Evolutionary conservation across 2,113 vertebrate genomes (phyloP).

Genomic region (Holacanthus passer): DNA sequence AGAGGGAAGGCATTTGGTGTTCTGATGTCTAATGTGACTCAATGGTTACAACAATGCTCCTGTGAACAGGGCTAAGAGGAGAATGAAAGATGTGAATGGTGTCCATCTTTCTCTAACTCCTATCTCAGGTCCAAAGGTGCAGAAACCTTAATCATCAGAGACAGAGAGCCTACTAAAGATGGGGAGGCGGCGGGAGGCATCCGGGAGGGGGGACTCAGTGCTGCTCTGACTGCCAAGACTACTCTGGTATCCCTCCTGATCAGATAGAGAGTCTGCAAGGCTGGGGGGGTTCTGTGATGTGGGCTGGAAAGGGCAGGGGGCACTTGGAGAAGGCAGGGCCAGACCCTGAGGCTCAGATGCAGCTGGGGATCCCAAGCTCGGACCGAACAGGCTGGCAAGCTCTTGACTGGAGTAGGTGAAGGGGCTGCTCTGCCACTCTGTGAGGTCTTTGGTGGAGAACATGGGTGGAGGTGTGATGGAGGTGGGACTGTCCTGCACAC

Average conservation of each 20-base stretch:
- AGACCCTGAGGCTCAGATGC: constrained; percentile 66
- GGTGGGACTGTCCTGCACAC: constrained; percentile 88
- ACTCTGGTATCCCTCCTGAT: constrained; percentile 93
- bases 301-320: constrained; percentile 84
- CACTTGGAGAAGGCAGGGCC: constrained; percentile 71
- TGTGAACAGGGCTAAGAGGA: constrained; percentile 5
- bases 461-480: constrained; percentile 90
- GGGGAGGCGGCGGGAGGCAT: constrained; percentile 90
- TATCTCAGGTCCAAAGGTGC: not conserved
- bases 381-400: constrained; percentile 81
- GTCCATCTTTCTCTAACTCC: not conserved
- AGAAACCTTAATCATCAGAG: constrained; percentile 87
- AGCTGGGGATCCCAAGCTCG: constrained; percentile 80
- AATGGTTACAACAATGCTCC: constrained; percentile 9
- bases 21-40: constrained; percentile 8
- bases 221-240: constrained; percentile 90
- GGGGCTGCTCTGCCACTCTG: constrained; percentile 87
- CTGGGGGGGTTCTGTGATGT: constrained; percentile 89
- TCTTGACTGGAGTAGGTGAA: constrained; percentile 83
- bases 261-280: constrained; percentile 90
- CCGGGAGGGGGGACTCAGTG: constrained; percentile 91
- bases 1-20: not conserved
- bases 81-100: not conserved
- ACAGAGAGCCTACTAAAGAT: constrained; percentile 95
- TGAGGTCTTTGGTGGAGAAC: constrained; percentile 86